Conservation (phyloP, 2,113 vertebrate species). For the Albula glossodonta region DNA sequence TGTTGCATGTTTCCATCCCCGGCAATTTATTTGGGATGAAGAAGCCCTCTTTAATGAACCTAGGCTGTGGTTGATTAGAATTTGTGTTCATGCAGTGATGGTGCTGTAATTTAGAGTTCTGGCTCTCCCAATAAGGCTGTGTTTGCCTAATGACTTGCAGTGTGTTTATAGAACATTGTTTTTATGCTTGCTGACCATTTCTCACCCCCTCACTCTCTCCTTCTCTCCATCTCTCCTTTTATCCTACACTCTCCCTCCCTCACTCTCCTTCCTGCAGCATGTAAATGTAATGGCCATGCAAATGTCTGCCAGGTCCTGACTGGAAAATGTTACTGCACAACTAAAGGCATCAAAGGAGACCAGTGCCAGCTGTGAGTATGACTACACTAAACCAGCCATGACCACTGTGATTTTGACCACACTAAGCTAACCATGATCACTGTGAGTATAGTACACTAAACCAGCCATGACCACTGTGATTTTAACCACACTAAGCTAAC, state of each 20-base stretch:
- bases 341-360: slow-evolving; percentile 98
- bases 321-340: slow-evolving; percentile 97
- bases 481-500: too few relatives aligned
- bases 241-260: not conserved
- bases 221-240: not conserved
- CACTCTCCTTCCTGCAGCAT: slow-evolving; percentile 66
- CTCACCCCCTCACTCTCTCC: not conserved
- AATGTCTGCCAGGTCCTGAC: slow-evolving; percentile 92
- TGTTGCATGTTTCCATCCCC: not conserved
- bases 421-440: too few relatives aligned
- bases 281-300: slow-evolving; percentile 91
- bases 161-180: not conserved
- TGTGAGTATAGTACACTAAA: slow-evolving; percentile 62
- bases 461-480: too few relatives aligned
- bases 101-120: not conserved
- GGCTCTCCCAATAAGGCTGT: not conserved
- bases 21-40: not conserved
- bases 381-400: not conserved
- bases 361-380: slow-evolving; percentile 98
- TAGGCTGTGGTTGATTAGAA: not conserved
- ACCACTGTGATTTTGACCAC: not conserved
- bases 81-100: slow-evolving; percentile 2
- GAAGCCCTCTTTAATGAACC: not conserved
- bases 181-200: not conserved
- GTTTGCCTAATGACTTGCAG: not conserved